Base-by-base conservation (phyloP, 2,797 vertebrate species). In the Bovichtus diacanthus region DNA sequence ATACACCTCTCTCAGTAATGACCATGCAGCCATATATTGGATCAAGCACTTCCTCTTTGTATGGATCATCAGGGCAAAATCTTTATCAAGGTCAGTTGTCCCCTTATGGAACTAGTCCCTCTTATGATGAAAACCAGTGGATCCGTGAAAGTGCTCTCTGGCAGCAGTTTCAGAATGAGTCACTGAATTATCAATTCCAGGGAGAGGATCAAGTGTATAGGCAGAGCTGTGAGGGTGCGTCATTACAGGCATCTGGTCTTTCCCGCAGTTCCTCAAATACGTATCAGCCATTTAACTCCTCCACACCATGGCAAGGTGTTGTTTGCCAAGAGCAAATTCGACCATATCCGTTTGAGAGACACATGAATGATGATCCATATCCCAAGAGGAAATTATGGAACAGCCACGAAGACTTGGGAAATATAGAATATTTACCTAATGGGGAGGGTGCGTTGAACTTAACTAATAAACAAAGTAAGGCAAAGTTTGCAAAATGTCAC, bases 391-490 rank as follows among this genome's bases (percentile, higher is more conserved):
- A 82, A 83, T 64, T 87, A 68, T 94, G 93, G 91, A 94, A 81
- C 76, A 95, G 92, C 73, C 73, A 86, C 69, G 89, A 93, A 67
- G 81, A 91, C 39, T 71, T 92, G 41, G 83, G 64, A 65, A 88
- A 85, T 15, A 36, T 46, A 78, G 85, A 87, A 49, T 91, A 88
- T 78, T 87, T 87, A 81, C 69, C 89, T 66, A 93, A 94, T 83
- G 93, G 94, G 73, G 94, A 95, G 16, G 72, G 71, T 27, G 94
- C 90, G n/a, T 90, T 98, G 76, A 98, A 97, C 89, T 93, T 99
- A 76, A 97, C 96, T 81, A 96, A 95, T 76, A 97, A 96, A 87
- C 95, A 95, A 50, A 82, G 87, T 59, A 95, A 94, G 93, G 82
- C 87, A 59, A 95, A 92, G 76, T 89, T 94, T 78, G 91, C 92